phyloP scores from a whole-genome alignment of 2,888 invertebrate species.

The Steromphala cineraria region DNA sequence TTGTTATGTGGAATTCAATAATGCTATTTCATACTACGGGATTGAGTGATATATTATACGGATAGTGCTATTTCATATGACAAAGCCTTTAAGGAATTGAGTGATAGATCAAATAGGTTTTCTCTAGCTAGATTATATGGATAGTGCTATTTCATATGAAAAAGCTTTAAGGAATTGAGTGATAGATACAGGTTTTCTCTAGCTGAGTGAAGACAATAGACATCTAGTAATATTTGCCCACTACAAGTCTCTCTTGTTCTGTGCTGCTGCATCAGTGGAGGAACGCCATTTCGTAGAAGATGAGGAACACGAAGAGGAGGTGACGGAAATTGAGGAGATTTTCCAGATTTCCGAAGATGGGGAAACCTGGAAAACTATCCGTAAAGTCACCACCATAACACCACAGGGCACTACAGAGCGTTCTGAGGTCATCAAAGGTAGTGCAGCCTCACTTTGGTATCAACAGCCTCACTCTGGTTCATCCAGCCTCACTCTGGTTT shows the following conservation, averaged over 20 bases:
- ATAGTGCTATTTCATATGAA: too few species aligned
- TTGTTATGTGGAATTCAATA: too few species aligned
- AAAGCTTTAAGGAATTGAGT: too few species aligned
- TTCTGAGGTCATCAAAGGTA: slow-evolving; percentile 65
- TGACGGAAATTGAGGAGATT: slow-evolving; percentile 64
- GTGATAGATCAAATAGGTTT: too few species aligned
- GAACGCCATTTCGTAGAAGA: slow-evolving; percentile 22
- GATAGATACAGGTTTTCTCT: too few species aligned
- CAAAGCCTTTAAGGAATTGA: too few species aligned
- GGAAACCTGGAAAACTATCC: slow-evolving; percentile 63
- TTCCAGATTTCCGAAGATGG: slow-evolving; percentile 65
- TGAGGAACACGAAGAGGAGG: slow-evolving; percentile 47
- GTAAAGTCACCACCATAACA: slow-evolving; percentile 66
- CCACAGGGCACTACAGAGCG: slow-evolving; percentile 59
- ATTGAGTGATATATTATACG: too few species aligned
- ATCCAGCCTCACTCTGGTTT: too few species aligned
- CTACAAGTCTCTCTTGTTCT: slow-evolving; percentile 10
- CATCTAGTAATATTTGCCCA: background rate
- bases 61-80: too few species aligned
- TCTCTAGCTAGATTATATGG: too few species aligned
- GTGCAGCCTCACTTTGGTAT: background rate
- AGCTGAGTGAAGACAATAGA: background rate
- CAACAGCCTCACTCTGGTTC: too few species aligned
- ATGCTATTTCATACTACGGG: too few species aligned
- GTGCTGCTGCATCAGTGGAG: slow-evolving; percentile 30